Evolutionary conservation across 2,888 invertebrate genomes (phyloP), one percentile per base, ranked within the genome.

Genomic region (Ptychoptera contaminata): DNA sequence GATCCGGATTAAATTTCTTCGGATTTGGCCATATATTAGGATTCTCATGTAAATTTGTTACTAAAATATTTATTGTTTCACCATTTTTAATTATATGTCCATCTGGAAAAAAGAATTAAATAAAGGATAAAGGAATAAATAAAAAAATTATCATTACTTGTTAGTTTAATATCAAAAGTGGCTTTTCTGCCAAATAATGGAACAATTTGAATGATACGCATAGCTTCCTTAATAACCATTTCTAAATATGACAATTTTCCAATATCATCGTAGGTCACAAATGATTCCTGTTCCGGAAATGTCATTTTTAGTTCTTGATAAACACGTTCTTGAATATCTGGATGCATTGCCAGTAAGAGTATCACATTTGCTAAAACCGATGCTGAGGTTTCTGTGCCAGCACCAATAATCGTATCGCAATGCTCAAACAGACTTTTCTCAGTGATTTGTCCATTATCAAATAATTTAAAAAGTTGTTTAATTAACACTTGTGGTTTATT

Each of bases 1-100:
- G 37, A 11, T 49, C 49, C 1, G 49, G 49, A 44, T 49, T 40
- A 39, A 48, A 49, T 16, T 37, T 8, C 9, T 48, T 40, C 8
- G 49, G 45, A 30, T 48, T 43, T 29, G 40, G 40, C 47, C 47
- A 49, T 29, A 45, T 32, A 9, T 46, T 36, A 31, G 12, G 23
- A 6, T 10, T 14, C 10, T 45, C 43, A 43, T 49, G 49, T 12
- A 49, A 29, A 11, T 42, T 23, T 23, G 23, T 23, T 23, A 23
- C 7, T 23, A 23, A 23, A 23, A 23, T 7, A 7, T 23, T 3
- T 5, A 23, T 7, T 23, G 23, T 23, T 5, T 23, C 23, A 3
- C 23, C 23, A 3, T 23, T 23, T 23, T 23, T 23, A 23, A 23
- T 7, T 5, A 23, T 5, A 3, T 5, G 23, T 5, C 23, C 23